Percentiles rank a stretch among this genome's conserved stretches.
Conservation (phyloP, 2,797 vertebrate genomes). For the Microctenopoma stevenorrisi region DNA sequence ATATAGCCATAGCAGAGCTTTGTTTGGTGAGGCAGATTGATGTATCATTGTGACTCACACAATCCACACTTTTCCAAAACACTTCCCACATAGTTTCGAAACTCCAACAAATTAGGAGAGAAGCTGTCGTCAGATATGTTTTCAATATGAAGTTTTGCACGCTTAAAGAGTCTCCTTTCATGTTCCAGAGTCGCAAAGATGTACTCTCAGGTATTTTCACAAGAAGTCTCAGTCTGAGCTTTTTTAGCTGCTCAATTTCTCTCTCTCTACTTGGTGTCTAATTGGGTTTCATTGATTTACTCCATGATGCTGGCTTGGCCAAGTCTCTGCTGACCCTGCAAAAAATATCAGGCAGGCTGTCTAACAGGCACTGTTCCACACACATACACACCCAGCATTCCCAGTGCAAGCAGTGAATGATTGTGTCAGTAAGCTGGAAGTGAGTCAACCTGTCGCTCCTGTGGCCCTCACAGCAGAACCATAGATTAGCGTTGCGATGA, state of each 20-base stretch:
- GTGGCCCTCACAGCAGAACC: slow-evolving; percentile 66
- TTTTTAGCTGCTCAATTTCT: slow-evolving; percentile 54
- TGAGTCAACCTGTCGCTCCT: slow-evolving; percentile 72
- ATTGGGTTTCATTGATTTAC: slow-evolving; percentile 84
- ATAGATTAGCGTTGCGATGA: slow-evolving; percentile 67
- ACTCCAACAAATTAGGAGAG: slow-evolving; percentile 4
- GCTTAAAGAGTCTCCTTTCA: neutral
- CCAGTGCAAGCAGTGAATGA: slow-evolving; percentile 74
- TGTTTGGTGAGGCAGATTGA: slow-evolving; percentile 31
- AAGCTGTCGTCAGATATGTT: slow-evolving; percentile 6
- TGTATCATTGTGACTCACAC: slow-evolving; percentile 42
- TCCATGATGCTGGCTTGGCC: slow-evolving; percentile 75
- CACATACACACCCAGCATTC: slow-evolving; percentile 38
- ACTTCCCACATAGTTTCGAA: slow-evolving; percentile 15
- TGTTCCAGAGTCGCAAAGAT: neutral
- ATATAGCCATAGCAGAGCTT: slow-evolving; percentile 16
- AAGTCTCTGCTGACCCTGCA: slow-evolving; percentile 82
- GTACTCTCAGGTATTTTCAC: slow-evolving; percentile 26
- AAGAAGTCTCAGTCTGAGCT: slow-evolving; percentile 40
- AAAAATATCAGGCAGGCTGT: slow-evolving; percentile 75
- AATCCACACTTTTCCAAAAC: slow-evolving; percentile 2
- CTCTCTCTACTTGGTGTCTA: slow-evolving; percentile 72
- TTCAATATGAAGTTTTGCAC: slow-evolving; percentile 14
- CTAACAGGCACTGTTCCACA: slow-evolving; percentile 63
- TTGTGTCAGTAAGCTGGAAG: slow-evolving; percentile 78